Evolutionary conservation across 2,113 vertebrate genomes (phyloP).

Genomic region (Scomber colias): DNA sequence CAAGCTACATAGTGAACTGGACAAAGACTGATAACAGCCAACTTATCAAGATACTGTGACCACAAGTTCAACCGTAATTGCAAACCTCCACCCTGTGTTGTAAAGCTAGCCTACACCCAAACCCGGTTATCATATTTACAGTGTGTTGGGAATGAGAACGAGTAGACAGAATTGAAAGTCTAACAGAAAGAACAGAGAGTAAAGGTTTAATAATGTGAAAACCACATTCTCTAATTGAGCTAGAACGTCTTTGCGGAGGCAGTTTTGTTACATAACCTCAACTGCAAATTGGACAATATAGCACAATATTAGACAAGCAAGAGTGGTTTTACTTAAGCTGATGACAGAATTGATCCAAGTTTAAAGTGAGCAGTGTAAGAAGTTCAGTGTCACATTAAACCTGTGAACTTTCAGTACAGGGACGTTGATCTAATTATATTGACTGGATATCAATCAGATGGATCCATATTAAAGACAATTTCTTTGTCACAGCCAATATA

Average conservation of each 20-base stretch:
- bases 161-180: not conserved
- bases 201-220: not conserved
- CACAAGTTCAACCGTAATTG: constrained; percentile 51
- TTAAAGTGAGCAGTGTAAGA: no score
- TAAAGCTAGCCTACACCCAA: constrained; percentile 46
- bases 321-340: no score
- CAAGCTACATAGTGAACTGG: constrained; percentile 1
- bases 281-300: no score
- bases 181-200: not conserved
- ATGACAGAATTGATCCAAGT: no score
- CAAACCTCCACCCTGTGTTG: constrained; percentile 45
- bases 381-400: no score
- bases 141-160: not conserved
- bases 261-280: no score
- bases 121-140: not conserved
- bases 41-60: constrained; percentile 50
- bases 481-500: no score
- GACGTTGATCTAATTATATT: no score
- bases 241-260: not conserved
- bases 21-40: constrained; percentile 46
- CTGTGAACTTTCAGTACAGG: no score
- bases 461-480: no score
- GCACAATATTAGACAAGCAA: not conserved
- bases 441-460: no score
- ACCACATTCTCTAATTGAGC: not conserved